phyloP scores from a whole-genome alignment of 2,797 vertebrate species.

The Mallotus villosus region DNA sequence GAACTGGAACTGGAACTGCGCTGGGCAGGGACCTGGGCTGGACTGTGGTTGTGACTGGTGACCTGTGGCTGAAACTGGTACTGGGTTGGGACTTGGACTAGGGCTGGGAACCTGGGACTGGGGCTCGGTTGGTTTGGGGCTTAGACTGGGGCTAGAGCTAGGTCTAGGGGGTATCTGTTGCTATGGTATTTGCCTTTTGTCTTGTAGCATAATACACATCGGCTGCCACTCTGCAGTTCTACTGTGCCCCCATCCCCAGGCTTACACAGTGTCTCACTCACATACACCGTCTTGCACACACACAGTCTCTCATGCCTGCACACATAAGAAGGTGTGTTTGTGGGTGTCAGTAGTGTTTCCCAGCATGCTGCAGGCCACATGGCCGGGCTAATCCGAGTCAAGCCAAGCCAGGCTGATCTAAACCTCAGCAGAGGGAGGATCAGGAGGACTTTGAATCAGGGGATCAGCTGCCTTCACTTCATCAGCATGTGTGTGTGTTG shows the following conservation, averaged over 20 bases:
- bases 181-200: background rate
- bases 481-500: conserved; percentile 1
- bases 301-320: background rate
- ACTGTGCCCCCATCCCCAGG: background rate
- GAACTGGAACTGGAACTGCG: too few species aligned
- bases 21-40: too few species aligned
- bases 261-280: background rate
- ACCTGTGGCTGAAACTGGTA: too few species aligned
- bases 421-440: conserved; percentile 49
- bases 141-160: too few species aligned
- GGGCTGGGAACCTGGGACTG: too few species aligned
- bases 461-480: conserved; percentile 36
- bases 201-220: background rate
- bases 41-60: too few species aligned
- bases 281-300: background rate
- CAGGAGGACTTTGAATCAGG: conserved; percentile 52
- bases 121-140: too few species aligned
- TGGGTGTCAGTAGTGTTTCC: conserved; percentile 34
- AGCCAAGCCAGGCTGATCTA: conserved; percentile 45
- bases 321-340: conserved; percentile 25
- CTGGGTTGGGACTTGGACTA: background rate
- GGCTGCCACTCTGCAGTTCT: background rate
- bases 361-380: conserved; percentile 49
- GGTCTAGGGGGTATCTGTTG: background rate
- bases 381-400: conserved; percentile 45